These are phyloP conservation scores for Blastobasis adustella DNA, from an alignment of 2,888 invertebrate species.

Conservation along the genomic window DNA sequence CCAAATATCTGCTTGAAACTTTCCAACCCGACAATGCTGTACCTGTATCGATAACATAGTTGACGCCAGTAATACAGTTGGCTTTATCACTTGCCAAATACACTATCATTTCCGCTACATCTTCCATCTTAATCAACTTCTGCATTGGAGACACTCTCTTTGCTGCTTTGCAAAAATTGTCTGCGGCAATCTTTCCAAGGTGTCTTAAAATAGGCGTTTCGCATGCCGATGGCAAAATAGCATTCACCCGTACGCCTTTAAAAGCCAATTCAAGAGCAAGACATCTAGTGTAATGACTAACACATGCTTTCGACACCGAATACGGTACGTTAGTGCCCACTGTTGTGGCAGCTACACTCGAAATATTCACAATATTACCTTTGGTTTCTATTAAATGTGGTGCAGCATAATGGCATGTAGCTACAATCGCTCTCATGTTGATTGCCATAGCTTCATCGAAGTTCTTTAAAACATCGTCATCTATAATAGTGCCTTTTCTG, in stretches of 20 bases:
- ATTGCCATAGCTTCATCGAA: conserved; percentile 28
- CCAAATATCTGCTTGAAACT: too few species aligned
- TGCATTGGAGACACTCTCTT: too few species aligned
- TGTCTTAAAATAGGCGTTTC: conserved; percentile 37
- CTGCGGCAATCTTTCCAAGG: conserved; percentile 15
- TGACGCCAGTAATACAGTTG: too few species aligned
- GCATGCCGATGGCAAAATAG: conserved; percentile 82
- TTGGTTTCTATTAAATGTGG: conserved; percentile 24
- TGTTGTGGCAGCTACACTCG: conserved; percentile 20
- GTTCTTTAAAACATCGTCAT: conserved; percentile 21
- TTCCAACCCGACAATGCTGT: too few species aligned
- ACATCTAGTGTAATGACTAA: conserved; percentile 84
- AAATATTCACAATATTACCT: conserved; percentile 35
- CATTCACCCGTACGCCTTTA: conserved; percentile 78
- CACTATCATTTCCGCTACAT: too few species aligned
- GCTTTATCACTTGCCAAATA: too few species aligned
- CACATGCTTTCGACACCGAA: conserved; percentile 80
- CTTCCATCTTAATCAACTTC: too few species aligned
- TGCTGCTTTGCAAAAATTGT: conserved; percentile 1
- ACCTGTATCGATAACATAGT: too few species aligned
- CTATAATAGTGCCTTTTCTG: conserved; percentile 17
- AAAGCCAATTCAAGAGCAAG: conserved; percentile 78
- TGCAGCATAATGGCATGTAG: conserved; percentile 23
- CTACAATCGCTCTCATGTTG: conserved; percentile 32
- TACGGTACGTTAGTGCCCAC: conserved; percentile 46